Evolutionary conservation across 2,888 invertebrate species (phyloP).

Genomic region (Ophonus ardosiacus): DNA sequence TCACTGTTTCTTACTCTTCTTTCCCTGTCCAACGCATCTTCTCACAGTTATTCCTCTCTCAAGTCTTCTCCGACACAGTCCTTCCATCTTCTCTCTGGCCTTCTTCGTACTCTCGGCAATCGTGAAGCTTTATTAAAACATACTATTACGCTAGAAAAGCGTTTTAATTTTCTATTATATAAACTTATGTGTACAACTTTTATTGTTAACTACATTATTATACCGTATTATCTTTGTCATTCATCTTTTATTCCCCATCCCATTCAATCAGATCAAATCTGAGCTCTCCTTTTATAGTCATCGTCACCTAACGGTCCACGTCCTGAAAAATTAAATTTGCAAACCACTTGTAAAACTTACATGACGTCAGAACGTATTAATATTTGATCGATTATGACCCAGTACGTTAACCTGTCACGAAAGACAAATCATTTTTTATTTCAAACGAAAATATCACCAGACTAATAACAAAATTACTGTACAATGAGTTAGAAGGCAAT

Average conservation of each 20-base stretch:
- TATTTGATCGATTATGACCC: conserved; percentile 38
- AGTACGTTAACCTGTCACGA: conserved; percentile 28
- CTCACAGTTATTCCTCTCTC: too few relatives aligned
- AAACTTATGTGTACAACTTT: too few relatives aligned
- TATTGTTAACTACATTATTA: background rate
- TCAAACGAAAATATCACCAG: background rate
- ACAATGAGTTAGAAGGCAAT: background rate
- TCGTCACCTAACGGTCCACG: background rate
- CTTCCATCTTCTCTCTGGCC: too few relatives aligned
- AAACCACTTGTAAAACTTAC: background rate
- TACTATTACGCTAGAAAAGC: too few relatives aligned
- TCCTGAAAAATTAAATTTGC: conserved; percentile 2
- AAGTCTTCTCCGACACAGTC: too few relatives aligned
- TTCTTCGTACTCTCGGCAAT: too few relatives aligned
- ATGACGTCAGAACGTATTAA: background rate
- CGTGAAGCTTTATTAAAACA: too few relatives aligned
- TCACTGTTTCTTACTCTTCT: too few relatives aligned
- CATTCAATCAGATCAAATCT: background rate
- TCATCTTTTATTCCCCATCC: background rate
- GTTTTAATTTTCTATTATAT: too few relatives aligned
- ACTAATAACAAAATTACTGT: conserved; percentile 34
- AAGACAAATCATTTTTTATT: conserved; percentile 21
- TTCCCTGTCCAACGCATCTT: too few relatives aligned
- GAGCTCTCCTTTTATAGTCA: background rate
- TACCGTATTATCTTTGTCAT: background rate